Evolutionary conservation across 1,140 invertebrate species (phyloP), one percentile per base, ranked within the genome.

Genomic region (Lasaia peninsularis): DNA sequence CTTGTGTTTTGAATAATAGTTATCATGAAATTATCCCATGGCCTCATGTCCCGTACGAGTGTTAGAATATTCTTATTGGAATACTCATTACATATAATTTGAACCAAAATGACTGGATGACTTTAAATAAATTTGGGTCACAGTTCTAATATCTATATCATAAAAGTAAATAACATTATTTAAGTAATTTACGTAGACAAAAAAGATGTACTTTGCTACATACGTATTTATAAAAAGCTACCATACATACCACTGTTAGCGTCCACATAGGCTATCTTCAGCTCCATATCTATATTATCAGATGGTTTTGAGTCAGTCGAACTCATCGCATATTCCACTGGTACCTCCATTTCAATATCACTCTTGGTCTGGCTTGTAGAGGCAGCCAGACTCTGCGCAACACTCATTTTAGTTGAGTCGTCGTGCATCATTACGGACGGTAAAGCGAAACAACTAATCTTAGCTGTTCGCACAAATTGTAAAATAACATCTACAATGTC

Each of bases 321-420:
- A 59, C 53, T 78, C 61, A 88, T 70, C 48, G 77, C 77, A 60
- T 80, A 88, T 24, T 84, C 78, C 49, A 70, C 56, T 21, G 81
- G 71, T 51, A 73, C 75, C 57, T 78, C 78, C 54, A 79, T 69
- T 53, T 73, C 71, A 58, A 86, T 75, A 49, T 86, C 86, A 70
- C 65, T 78, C 66, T 86, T 88, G 58, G 73, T 56, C 73, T 85
- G 81, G 74, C 83, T 86, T 65, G 80, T 84, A 53, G 85, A 86
- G 61, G 81, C 81, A 58, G 68, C 76, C 78, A 88, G 73, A 78
- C 76, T 75, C 71, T 86, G 83, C 72, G 83, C 67, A 74, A 88
- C 83, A 84, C 85, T 88, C 85, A 86, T 86, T 86, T 80, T 86
- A 71, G 83, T 77, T 78, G 85, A 83, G 71, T 86, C 81, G 81